Percentiles rank a stretch among this genome's conserved stretches.
Evolutionary conservation across 2,888 invertebrate genomes (phyloP).

Genomic region (Ormyrus thymus): DNA sequence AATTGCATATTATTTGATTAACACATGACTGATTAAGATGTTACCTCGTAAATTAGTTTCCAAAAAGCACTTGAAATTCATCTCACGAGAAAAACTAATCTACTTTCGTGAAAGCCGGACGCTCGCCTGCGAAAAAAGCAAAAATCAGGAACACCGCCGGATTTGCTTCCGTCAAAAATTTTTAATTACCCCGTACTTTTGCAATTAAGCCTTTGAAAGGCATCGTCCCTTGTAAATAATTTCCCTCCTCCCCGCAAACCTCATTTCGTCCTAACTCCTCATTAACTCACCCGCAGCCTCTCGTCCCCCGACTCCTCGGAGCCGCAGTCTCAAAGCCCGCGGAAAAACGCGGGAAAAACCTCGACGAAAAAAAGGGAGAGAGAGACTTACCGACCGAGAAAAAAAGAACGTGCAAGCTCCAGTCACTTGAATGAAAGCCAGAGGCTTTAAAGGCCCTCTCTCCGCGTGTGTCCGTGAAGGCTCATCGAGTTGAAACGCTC

Average conservation of each 20-base stretch:
- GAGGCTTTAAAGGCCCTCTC: no score
- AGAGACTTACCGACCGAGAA: neutral
- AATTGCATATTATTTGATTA: no score
- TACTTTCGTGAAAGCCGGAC: no score
- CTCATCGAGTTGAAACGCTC: neutral
- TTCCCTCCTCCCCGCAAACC: conserved; percentile 8
- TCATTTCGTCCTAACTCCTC: conserved; percentile 23
- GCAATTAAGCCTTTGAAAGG: conserved; percentile 20
- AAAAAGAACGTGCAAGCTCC: neutral
- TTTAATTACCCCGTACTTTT: conserved; percentile 22
- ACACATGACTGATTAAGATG: no score
- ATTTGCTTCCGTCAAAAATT: neutral
- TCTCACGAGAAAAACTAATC: no score
- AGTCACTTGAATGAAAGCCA: neutral
- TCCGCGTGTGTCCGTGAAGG: no score
- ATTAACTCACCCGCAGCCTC: conserved; percentile 9
- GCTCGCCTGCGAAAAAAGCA: no score
- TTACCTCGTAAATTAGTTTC: no score
- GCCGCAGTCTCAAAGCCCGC: no score
- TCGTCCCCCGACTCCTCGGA: neutral
- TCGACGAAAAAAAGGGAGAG: neutral
- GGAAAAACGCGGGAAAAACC: no score
- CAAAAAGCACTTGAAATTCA: no score
- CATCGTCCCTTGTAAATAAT: conserved; percentile 7
- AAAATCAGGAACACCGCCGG: no score